Conservation (phyloP, 2,113 vertebrate genomes). For the Campylomormyrus numenius region DNA sequence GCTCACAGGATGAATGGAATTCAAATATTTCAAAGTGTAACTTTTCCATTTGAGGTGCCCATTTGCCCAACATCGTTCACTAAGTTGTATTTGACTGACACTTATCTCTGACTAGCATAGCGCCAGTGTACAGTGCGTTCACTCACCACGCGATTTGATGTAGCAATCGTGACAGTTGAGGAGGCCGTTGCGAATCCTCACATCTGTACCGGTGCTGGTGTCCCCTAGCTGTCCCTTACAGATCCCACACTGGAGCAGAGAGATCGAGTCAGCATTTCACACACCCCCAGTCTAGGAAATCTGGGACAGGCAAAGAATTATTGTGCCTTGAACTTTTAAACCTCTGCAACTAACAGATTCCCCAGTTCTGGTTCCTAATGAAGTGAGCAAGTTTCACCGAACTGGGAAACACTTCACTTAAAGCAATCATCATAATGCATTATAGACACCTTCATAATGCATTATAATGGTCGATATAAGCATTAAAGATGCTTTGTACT, state of each 20-base stretch:
- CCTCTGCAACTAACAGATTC: background rate
- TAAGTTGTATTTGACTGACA: background rate
- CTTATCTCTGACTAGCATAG: background rate
- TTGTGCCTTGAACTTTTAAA: background rate
- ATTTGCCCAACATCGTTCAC: background rate
- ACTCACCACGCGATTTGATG: conserved; percentile 80
- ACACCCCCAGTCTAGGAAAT: background rate
- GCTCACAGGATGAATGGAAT: background rate
- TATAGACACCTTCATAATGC: no score
- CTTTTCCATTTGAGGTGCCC: background rate
- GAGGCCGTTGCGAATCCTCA: conserved; percentile 85
- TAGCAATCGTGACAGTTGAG: conserved; percentile 93
- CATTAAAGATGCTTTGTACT: no score
- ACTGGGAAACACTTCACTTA: background rate
- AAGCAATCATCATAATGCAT: no score
- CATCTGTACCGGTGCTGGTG: conserved; percentile 79
- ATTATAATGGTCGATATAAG: no score
- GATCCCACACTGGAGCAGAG: conserved; percentile 72
- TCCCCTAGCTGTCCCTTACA: conserved; percentile 88
- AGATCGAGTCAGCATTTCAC: background rate
- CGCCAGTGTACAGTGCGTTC: background rate
- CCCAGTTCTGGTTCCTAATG: background rate
- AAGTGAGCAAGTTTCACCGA: background rate
- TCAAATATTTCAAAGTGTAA: background rate
- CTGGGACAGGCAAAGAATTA: background rate